Conservation (phyloP, 2,797 vertebrate genomes). For the Sebastes nivosus region DNA sequence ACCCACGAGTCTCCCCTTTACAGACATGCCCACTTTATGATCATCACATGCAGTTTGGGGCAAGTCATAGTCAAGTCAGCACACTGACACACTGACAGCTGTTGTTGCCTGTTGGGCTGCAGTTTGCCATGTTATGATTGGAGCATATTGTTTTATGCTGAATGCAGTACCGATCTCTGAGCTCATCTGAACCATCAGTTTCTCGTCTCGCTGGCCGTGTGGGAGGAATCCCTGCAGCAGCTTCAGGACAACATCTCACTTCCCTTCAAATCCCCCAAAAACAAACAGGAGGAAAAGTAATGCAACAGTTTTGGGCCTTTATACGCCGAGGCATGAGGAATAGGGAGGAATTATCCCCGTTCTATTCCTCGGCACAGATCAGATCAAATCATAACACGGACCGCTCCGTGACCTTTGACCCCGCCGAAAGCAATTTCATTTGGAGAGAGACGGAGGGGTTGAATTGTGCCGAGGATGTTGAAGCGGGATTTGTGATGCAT, state of each 20-base stretch:
- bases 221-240: constrained; percentile 41
- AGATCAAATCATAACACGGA: constrained; percentile 68
- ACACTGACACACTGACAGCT: too few relatives aligned
- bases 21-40: too few relatives aligned
- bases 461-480: constrained; percentile 61
- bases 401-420: constrained; percentile 68
- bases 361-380: constrained; percentile 62
- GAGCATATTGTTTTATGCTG: too few relatives aligned
- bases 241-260: constrained; percentile 30
- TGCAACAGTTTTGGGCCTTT: constrained; percentile 22
- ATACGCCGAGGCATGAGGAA: constrained; percentile 18
- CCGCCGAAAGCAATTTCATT: constrained; percentile 72
- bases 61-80: too few relatives aligned
- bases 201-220: constrained; percentile 5
- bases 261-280: constrained; percentile 55
- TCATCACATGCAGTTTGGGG: too few relatives aligned
- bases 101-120: too few relatives aligned
- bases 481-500: constrained; percentile 68
- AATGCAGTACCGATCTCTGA: background rate
- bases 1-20: too few relatives aligned
- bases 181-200: background rate
- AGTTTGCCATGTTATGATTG: too few relatives aligned
- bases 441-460: constrained; percentile 59
- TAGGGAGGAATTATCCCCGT: constrained; percentile 50
- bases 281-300: constrained; percentile 36